A percentile compares a stretch with the other conserved stretches of the same genome.
phyloP scores from a whole-genome alignment of 2,888 invertebrate genomes.

The Cynaeus angustus region DNA sequence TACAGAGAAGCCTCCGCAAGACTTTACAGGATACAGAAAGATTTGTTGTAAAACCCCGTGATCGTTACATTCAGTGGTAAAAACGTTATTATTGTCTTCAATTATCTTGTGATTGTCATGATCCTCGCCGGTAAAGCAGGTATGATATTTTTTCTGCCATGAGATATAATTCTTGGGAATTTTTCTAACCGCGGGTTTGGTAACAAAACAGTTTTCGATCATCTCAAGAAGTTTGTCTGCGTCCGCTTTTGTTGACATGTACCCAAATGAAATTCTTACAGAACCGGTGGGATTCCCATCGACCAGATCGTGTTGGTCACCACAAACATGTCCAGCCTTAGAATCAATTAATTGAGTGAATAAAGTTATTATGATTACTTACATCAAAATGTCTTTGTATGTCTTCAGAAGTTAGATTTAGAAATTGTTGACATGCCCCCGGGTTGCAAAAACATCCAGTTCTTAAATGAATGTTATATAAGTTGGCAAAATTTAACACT shows the following conservation, averaged over 20 bases:
- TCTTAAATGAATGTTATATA: conserved; percentile 89
- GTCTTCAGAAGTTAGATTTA: conserved; percentile 80
- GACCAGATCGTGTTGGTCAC: conserved; percentile 89
- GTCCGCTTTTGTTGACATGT: conserved; percentile 86
- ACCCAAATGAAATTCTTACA: conserved; percentile 93
- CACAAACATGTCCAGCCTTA: conserved; percentile 91
- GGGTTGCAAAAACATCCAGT: conserved; percentile 98
- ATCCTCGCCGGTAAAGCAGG: background rate
- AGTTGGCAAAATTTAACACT: conserved; percentile 90
- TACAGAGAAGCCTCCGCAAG: conserved; percentile 85
- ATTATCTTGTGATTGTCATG: background rate
- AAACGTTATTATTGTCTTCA: conserved; percentile 5
- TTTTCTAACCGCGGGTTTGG: conserved; percentile 70
- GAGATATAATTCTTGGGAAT: conserved; percentile 64
- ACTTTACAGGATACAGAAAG: conserved; percentile 92
- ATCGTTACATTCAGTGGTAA: no score
- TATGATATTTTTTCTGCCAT: conserved; percentile 22
- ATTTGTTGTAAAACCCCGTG: conserved; percentile 62
- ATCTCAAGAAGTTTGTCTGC: conserved; percentile 82
- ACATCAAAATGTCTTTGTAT: conserved; percentile 85
- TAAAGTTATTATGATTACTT: conserved; percentile 50
- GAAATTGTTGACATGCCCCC: conserved; percentile 91
- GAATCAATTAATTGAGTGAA: background rate
- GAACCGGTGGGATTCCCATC: conserved; percentile 94
- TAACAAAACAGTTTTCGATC: conserved; percentile 84